Evolutionary conservation across 2,797 vertebrate species (phyloP).

Genomic region (Muscicapa striata): DNA sequence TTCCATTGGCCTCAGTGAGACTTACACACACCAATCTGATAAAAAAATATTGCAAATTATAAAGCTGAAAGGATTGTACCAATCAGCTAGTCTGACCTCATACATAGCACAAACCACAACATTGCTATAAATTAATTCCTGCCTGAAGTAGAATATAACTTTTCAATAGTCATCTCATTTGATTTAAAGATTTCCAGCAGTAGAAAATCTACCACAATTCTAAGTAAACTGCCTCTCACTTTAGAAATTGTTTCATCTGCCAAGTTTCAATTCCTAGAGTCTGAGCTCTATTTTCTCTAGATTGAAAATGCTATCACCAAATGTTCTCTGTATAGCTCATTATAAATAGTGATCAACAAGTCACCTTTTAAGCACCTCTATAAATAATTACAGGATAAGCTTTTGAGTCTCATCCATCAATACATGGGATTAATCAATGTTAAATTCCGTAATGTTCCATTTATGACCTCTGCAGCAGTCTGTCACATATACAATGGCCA

Average conservation of each 20-base stretch:
- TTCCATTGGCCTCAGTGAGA: not conserved
- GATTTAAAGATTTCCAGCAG: conserved; percentile 47
- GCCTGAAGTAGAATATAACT: conserved; percentile 1
- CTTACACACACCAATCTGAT: not conserved
- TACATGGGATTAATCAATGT: not conserved
- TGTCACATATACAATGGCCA: not conserved
- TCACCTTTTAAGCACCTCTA: conserved; percentile 31
- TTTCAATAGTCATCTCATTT: conserved; percentile 37
- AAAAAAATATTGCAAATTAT: not conserved
- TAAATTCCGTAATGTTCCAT: not conserved
- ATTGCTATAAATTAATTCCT: conserved; percentile 12
- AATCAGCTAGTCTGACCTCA: conserved; percentile 21
- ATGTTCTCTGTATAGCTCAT: not conserved
- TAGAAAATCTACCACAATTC: conserved; percentile 9
- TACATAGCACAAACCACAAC: not conserved
- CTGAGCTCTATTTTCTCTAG: not conserved
- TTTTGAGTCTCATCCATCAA: conserved; percentile 7
- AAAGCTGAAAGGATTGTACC: not conserved
- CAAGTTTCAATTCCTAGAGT: not conserved
- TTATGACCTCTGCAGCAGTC: not conserved
- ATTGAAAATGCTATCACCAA: not conserved
- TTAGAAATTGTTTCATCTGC: not conserved
- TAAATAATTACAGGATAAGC: conserved; percentile 42
- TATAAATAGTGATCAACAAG: conserved; percentile 2
- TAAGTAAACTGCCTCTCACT: not conserved